Conservation (phyloP, 2,797 vertebrate genomes). For the Enteromius thamalakanensis region DNA sequence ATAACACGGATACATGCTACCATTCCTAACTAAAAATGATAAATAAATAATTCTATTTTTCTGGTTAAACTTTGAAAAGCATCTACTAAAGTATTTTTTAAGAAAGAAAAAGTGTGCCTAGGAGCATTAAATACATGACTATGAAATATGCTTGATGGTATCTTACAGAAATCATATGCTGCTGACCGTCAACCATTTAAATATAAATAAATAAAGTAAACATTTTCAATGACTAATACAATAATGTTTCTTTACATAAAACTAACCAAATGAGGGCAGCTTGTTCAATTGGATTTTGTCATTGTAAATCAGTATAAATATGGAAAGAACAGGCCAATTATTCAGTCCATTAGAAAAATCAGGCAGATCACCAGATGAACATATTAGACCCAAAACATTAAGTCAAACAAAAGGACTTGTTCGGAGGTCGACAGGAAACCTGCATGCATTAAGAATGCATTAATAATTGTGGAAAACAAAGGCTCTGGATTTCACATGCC, state of each 20-base stretch:
- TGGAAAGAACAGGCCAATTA: not conserved
- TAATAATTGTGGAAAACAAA: constrained; percentile 17
- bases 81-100: too few relatives aligned
- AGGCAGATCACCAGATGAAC: not conserved
- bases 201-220: not conserved
- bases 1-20: too few relatives aligned
- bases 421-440: not conserved
- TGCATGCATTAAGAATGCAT: constrained; percentile 10
- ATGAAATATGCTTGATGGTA: not conserved
- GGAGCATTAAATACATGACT: too few relatives aligned
- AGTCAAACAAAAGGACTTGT: not conserved
- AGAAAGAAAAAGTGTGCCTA: too few relatives aligned
- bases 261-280: not conserved
- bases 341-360: constrained; percentile 16
- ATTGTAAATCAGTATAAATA: not conserved
- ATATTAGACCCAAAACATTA: not conserved
- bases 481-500: constrained; percentile 13
- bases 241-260: not conserved
- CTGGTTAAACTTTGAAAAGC: too few relatives aligned
- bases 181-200: not conserved
- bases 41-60: too few relatives aligned
- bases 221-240: not conserved
- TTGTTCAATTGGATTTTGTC: not conserved
- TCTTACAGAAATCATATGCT: not conserved
- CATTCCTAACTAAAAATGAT: too few relatives aligned